Conservation (phyloP, 2,888 invertebrate genomes). For the Hermaeophaga mercurialis region DNA sequence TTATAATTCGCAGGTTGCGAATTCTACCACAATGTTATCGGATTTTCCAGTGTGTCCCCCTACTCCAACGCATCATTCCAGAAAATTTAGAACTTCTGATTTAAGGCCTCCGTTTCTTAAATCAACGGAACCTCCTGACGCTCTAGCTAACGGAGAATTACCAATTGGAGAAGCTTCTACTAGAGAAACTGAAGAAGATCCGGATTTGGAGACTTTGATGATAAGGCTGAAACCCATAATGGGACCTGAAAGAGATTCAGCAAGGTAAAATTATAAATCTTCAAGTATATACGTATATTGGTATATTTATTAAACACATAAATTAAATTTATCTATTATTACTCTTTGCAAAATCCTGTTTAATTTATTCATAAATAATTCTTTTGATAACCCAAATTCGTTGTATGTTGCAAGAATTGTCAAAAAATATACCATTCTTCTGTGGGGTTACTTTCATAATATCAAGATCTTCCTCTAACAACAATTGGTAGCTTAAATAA, state of each 20-base stretch:
- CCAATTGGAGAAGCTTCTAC: neutral
- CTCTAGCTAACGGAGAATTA: constrained; percentile 22
- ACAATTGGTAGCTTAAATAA: no score
- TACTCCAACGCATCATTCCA: constrained; percentile 85
- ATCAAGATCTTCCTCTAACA: no score
- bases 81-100: constrained; percentile 63
- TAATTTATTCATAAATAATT: no score
- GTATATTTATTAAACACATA: no score
- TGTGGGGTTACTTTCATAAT: no score
- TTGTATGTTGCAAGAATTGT: no score
- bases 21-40: constrained; percentile 17
- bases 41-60: constrained; percentile 76
- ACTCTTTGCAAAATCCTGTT: no score
- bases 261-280: no score
- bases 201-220: constrained; percentile 20
- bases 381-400: no score
- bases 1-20: constrained; percentile 28
- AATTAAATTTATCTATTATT: no score
- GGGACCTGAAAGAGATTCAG: constrained; percentile 37
- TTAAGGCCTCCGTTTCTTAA: constrained; percentile 61
- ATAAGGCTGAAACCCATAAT: constrained; percentile 20
- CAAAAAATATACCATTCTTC: no score
- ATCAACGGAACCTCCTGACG: constrained; percentile 45
- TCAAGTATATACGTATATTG: no score
- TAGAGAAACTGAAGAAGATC: constrained; percentile 11